Evolutionary conservation across 2,113 vertebrate species (phyloP), one percentile per base, ranked within the genome.

Genomic region (Eulemur macaco): DNA sequence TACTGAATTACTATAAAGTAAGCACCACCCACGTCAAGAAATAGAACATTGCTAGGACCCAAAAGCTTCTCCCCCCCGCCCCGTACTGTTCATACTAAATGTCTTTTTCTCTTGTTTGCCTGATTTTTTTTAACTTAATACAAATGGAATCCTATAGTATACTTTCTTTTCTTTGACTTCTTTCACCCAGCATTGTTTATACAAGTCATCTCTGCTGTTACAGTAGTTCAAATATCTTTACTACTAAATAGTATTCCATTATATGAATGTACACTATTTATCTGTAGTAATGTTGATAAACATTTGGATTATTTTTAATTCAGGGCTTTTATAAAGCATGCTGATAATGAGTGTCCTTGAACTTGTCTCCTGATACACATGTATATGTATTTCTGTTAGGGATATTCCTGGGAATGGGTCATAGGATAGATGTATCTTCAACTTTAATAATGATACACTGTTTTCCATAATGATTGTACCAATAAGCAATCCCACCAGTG

Each of bases 11-110:
- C 31, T 74, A 27, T 23, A 94, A 74, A 94, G 20, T 54, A 92
- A 64, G 25, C 21, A 86, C n/a, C 29, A 73, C 85, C 42, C 64
- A 81, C 34, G 56, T 92, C 89, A 92, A 92, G n/a, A 86, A 89
- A 69, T 89, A 89, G 27, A 94, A 71, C 20, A n/a, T 63, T 88
- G 8, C 8, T 12, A 78, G 45, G 42, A 56, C 63, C 37, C 89
- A 77, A 39, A 89, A 63, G 25, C 5, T 8, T 68, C 6, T 71
- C 9, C 47, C 18, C 4, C 23, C 31, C 14, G 39, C 39, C 60
- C 31, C 17, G 25, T 74, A 68, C 8, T 88, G 7, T 92, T 37
- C 8, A 81, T n/a, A 54, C 29, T 85, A 1, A 77, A 20, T 74
- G 34, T 74, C 34, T 71, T 47, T 92, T 77, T 54, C 63, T 18